Percentiles rank a stretch among this genome's conserved stretches.
phyloP scores from a whole-genome alignment of 2,113 vertebrate genomes.

The Salvator merianae region DNA sequence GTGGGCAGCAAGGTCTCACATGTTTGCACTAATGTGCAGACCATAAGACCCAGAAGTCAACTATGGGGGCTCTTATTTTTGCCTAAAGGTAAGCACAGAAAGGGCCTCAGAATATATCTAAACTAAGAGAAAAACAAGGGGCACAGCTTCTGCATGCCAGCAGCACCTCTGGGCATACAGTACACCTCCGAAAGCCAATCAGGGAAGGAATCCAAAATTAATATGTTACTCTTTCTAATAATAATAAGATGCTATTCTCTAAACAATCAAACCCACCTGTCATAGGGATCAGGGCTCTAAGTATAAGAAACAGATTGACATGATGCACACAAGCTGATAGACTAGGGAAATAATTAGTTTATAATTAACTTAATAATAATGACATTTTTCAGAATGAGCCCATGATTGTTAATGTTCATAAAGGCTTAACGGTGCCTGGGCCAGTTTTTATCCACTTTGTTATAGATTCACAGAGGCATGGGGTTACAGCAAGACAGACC shows the following conservation, averaged over 20 bases:
- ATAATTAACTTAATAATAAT: constrained; percentile 20
- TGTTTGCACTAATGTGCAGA: too few species aligned
- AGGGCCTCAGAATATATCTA: too few species aligned
- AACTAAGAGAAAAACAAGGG: too few species aligned
- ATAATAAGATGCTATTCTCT: neutral
- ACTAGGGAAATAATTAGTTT: neutral
- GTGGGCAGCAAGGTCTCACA: too few species aligned
- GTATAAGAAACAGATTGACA: neutral
- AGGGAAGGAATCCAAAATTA: neutral
- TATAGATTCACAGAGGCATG: too few species aligned
- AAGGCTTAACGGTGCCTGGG: neutral
- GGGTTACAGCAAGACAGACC: neutral
- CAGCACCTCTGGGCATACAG: neutral
- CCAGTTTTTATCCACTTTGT: neutral
- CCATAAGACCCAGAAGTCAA: too few species aligned
- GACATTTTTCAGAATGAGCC: neutral
- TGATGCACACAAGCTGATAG: neutral
- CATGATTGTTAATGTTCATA: neutral
- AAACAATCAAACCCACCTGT: neutral
- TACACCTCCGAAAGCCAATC: neutral
- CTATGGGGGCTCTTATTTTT: too few species aligned
- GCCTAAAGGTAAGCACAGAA: too few species aligned
- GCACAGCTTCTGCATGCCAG: too few species aligned
- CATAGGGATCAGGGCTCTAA: neutral
- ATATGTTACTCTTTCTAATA: neutral